phyloP scores from a whole-genome alignment of 2,888 invertebrate genomes.

The Gryllus longicercus region DNA sequence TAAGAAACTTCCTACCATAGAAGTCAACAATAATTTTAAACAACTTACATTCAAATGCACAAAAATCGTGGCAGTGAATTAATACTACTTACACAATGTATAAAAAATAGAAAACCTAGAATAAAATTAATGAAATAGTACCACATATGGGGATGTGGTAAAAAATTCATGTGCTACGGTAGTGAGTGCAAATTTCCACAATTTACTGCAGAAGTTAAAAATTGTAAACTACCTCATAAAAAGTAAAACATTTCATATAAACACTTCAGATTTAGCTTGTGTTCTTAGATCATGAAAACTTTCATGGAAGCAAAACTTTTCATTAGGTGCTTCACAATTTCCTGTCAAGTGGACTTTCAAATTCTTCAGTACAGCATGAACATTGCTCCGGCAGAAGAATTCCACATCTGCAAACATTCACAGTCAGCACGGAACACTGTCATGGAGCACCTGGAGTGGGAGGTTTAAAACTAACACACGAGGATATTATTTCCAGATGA shows the following conservation, averaged over 20 bases:
- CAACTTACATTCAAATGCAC: neutral
- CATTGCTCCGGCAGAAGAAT: constrained; percentile 41
- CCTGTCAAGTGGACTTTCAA: constrained; percentile 34
- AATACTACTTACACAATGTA: neutral
- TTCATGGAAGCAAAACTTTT: constrained; percentile 31
- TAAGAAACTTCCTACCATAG: neutral
- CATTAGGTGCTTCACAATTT: constrained; percentile 20
- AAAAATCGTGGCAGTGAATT: constrained; percentile 17
- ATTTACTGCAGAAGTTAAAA: neutral
- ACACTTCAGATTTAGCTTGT: constrained; percentile 35
- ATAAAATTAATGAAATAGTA: too few relatives aligned
- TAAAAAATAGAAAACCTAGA: neutral
- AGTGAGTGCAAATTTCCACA: too few relatives aligned
- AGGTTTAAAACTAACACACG: too few relatives aligned
- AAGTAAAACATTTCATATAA: constrained; percentile 25
- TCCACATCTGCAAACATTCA: constrained; percentile 44
- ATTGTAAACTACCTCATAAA: neutral
- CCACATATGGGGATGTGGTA: too few relatives aligned
- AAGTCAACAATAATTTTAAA: neutral
- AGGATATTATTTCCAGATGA: too few relatives aligned
- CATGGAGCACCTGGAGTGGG: too few relatives aligned
- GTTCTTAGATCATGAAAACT: constrained; percentile 34
- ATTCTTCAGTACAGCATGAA: constrained; percentile 38
- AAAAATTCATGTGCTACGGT: too few relatives aligned
- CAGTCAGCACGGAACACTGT: too few relatives aligned